Base-by-base conservation (phyloP, 2,113 vertebrate genomes). In the Sinosuthora webbiana region DNA sequence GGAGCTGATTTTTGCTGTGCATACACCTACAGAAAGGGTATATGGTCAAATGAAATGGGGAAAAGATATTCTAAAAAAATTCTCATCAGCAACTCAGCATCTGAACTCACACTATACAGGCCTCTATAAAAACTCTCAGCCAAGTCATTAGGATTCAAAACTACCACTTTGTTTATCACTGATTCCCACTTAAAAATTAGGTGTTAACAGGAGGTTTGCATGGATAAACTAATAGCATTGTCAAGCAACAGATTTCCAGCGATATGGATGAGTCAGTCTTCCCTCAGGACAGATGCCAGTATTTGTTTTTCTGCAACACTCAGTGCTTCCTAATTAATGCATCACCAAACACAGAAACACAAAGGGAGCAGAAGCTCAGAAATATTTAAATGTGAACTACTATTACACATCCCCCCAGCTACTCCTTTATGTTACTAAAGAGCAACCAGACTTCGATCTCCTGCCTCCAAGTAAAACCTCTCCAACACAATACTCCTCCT, bases 211-310 rank as follows among this genome's bases (percentile, higher is more conserved):
- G 49, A 94, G 77, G 45, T 85, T 82, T 74, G 59, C 60, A 82
- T 18, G 69, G 57, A 79, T 89, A 80, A 96, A 96, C 64, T 68
- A 93, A 90, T 3, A 87, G 60, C 53, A 81, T 13, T 87, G 73
- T 94, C 89, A 92, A 89, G 39, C 45, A 86, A 68, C 80, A 95
- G 56, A 84, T 90, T 93, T 95, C 62, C 90, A 89, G 89, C 42
- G 76, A 96, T 79, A 89, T 6, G 67, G 50, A 65, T 93, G 94
- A 95, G 82, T 91, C 92, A 90, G 78, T 53, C 59, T 85, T 74
- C 64, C 89, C 87, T 89, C 44, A 49, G 90, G 94, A 93, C 79
- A 93, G 79, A 96, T 85, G 93, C 73, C 91, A 94, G 77, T 90
- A 94, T 87, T 92, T 95, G 69, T 88, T 92, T 94, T 92, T 76